Evolutionary conservation across 2,888 invertebrate genomes (phyloP).

Genomic region (Zaprionus bogoriensis): DNA sequence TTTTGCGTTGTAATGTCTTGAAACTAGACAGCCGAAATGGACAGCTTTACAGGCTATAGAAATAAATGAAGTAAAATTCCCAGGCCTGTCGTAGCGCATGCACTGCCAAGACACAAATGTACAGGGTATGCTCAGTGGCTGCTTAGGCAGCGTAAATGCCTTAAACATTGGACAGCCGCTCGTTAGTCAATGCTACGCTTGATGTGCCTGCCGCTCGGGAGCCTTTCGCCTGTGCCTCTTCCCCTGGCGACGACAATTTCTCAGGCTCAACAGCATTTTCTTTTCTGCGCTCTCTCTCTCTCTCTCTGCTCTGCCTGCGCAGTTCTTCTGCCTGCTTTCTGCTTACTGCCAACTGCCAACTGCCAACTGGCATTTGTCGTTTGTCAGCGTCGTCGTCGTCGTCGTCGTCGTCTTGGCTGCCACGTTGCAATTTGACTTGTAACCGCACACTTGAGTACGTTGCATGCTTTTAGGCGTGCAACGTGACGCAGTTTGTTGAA

Average conservation of each 20-base stretch:
- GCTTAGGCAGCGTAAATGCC: conserved; percentile 13
- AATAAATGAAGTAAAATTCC: too few relatives aligned
- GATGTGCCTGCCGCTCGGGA: conserved; percentile 14
- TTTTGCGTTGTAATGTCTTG: too few relatives aligned
- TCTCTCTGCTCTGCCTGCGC: background rate
- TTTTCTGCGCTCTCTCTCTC: background rate
- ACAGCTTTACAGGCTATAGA: too few relatives aligned
- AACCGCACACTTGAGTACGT: conserved; percentile 68
- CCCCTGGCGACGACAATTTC: conserved; percentile 44
- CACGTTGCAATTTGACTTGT: conserved; percentile 68
- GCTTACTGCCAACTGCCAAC: background rate
- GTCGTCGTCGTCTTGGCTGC: conserved; percentile 6
- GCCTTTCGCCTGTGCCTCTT: background rate
- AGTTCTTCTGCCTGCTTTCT: background rate
- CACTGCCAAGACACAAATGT: too few relatives aligned
- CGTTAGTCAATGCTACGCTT: conserved; percentile 41
- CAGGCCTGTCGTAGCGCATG: too few relatives aligned
- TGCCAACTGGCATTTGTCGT: conserved; percentile 70
- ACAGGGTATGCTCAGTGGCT: too few relatives aligned
- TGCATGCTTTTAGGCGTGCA: conserved; percentile 75
- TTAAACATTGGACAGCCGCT: conserved; percentile 31
- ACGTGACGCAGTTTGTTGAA: conserved; percentile 74
- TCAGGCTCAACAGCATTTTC: conserved; percentile 35
- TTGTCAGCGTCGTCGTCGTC: conserved; percentile 51
- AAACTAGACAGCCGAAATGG: too few relatives aligned